phyloP scores from a whole-genome alignment of 1,140 invertebrate species.

The Phymastichus coffea region DNA sequence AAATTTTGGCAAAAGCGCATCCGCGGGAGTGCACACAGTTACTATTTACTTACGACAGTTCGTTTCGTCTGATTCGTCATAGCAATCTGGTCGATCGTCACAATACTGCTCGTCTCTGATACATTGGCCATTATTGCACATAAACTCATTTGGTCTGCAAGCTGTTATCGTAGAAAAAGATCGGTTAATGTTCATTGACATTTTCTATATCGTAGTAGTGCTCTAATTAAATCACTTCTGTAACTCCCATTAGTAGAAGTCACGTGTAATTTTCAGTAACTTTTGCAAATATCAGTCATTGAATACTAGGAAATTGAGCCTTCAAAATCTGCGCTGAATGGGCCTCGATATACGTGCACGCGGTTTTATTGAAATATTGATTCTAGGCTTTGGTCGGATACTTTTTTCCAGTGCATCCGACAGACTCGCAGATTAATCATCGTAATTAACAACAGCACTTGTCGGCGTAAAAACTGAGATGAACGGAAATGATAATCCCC shows the following conservation, averaged over 20 bases:
- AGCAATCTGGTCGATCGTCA: conserved; percentile 63
- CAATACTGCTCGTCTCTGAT: conserved; percentile 63
- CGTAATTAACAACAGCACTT: background rate
- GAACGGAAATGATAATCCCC: background rate
- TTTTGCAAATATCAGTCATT: too few species aligned
- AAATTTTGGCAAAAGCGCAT: background rate
- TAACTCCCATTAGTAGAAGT: too few species aligned
- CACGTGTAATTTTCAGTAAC: too few species aligned
- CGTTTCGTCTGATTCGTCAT: conserved; percentile 62
- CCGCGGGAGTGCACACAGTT: too few species aligned
- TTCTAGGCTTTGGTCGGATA: too few species aligned
- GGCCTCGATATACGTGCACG: too few species aligned
- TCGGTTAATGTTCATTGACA: too few species aligned
- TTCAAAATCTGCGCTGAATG: too few species aligned
- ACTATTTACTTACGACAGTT: conserved; percentile 62
- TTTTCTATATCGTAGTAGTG: too few species aligned
- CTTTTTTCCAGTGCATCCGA: background rate
- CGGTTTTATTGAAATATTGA: too few species aligned
- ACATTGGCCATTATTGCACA: conserved; percentile 68
- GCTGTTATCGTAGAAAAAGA: conserved; percentile 38
- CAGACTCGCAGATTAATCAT: background rate
- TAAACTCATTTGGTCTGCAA: conserved; percentile 48
- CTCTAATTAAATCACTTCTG: too few species aligned
- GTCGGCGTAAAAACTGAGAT: background rate
- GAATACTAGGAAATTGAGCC: too few species aligned